Evolutionary conservation across 92 coral and sea anemone genomes (phyloP).

Genomic region (Phenganax stokvisi): DNA sequence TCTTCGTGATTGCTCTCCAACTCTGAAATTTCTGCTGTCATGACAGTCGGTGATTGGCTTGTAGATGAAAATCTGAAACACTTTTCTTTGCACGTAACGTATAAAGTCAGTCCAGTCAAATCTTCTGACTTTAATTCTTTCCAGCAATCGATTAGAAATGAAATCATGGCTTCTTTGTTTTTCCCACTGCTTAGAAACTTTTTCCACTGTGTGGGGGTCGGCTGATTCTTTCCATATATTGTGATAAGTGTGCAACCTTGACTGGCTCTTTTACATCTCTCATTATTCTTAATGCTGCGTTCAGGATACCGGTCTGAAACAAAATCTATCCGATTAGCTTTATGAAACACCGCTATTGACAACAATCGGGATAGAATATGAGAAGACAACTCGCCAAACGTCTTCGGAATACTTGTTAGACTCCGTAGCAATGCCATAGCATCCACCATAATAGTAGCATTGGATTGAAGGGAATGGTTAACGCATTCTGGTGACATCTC

Average conservation of each 20-base stretch:
- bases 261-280: constrained; percentile 17
- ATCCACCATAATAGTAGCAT: constrained; percentile 1
- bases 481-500: constrained; percentile 7
- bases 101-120: neutral
- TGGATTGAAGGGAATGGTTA: neutral
- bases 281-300: neutral
- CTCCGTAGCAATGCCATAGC: neutral
- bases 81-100: neutral
- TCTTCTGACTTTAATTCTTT: constrained; percentile 14
- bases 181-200: constrained; percentile 4
- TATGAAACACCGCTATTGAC: neutral
- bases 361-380: constrained; percentile 4
- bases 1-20: constrained; percentile 8
- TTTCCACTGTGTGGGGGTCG: neutral
- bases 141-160: constrained; percentile 7
- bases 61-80: neutral
- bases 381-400: constrained; percentile 8
- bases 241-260: constrained; percentile 6
- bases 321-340: constrained; percentile 8
- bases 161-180: constrained; percentile 18
- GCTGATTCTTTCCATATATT: neutral
- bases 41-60: neutral
- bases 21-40: neutral
- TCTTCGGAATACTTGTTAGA: constrained; percentile 18
- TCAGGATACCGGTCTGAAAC: constrained; percentile 10